A percentile compares a stretch with the other conserved stretches of the same genome.
phyloP scores from a whole-genome alignment of 2,797 vertebrate genomes.

The Anabas testudineus region DNA sequence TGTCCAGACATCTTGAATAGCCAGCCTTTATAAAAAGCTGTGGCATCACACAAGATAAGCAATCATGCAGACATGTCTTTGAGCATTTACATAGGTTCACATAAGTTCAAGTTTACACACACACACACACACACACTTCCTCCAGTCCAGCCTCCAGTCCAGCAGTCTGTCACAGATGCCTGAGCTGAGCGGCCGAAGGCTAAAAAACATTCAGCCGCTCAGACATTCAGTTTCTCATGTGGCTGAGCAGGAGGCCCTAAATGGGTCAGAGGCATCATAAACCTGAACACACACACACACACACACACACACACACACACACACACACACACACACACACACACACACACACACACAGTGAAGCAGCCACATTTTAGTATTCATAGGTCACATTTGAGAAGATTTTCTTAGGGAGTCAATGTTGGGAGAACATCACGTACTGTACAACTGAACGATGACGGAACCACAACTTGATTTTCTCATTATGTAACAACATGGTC shows the following conservation, averaged over 20 bases:
- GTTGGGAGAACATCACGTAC: slow-evolving; percentile 2
- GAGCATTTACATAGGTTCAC: slow-evolving; percentile 1
- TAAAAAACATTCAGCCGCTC: slow-evolving; percentile 53
- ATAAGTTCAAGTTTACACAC: slow-evolving; percentile 19
- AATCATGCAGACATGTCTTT: neutral
- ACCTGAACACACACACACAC: slow-evolving; percentile 36
- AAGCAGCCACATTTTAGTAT: slow-evolving; percentile 39
- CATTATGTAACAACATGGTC: neutral
- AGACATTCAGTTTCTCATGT: slow-evolving; percentile 61
- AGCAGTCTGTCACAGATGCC: slow-evolving; percentile 68
- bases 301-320: neutral
- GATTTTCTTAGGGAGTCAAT: slow-evolving; percentile 4
- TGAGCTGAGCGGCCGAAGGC: slow-evolving; percentile 49
- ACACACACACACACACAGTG: neutral
- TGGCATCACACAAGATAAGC: neutral
- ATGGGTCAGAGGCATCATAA: slow-evolving; percentile 73
- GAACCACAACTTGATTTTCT: neutral
- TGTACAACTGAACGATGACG: slow-evolving; percentile 3
- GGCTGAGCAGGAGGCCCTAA: slow-evolving; percentile 71
- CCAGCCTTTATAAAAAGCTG: neutral
- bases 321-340: slow-evolving; percentile 13
- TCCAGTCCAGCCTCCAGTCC: slow-evolving; percentile 38
- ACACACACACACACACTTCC: slow-evolving; percentile 6
- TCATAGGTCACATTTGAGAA: slow-evolving; percentile 51
- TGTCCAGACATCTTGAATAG: too few species aligned